These are phyloP conservation scores for Brachirus orientalis DNA, from an alignment of 2,113 vertebrate species.

Conservation along the genomic window DNA sequence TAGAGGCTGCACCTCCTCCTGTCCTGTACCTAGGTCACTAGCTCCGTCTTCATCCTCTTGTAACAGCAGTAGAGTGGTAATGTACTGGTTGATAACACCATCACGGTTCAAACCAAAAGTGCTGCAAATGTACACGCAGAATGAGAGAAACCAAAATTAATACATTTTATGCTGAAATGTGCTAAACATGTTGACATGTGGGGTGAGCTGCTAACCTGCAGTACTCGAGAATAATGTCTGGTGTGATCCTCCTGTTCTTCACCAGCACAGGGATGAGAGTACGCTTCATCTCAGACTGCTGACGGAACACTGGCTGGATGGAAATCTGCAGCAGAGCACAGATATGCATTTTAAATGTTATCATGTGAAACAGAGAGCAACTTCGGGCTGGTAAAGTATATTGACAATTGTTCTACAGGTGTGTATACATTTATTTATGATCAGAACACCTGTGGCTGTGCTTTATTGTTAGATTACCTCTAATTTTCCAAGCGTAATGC, in stretches of 20 bases:
- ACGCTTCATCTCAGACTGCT: constrained; percentile 86
- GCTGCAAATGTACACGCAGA: constrained; percentile 65
- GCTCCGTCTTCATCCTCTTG: constrained; percentile 69
- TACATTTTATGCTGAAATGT: background rate
- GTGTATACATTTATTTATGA: background rate
- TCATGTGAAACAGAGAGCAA: background rate
- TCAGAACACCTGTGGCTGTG: background rate
- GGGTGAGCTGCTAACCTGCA: constrained; percentile 85
- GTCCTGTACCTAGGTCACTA: constrained; percentile 7
- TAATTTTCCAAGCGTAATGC: constrained; percentile 87
- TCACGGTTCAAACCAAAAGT: constrained; percentile 89
- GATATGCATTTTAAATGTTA: background rate
- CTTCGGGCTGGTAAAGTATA: background rate
- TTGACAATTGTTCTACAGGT: background rate
- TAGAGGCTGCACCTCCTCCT: constrained; percentile 21
- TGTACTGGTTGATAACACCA: constrained; percentile 88
- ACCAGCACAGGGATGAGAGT: constrained; percentile 87
- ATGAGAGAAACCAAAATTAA: background rate
- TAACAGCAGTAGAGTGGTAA: constrained; percentile 89
- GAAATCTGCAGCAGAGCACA: constrained; percentile 85
- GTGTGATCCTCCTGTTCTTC: constrained; percentile 85
- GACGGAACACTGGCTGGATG: constrained; percentile 92
- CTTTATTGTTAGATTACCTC: constrained; percentile 70
- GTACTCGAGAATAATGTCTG: constrained; percentile 87
- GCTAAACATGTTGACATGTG: background rate